Evolutionary conservation across 2,113 vertebrate genomes (phyloP).

Genomic region (Dendrocopos noguchii): DNA sequence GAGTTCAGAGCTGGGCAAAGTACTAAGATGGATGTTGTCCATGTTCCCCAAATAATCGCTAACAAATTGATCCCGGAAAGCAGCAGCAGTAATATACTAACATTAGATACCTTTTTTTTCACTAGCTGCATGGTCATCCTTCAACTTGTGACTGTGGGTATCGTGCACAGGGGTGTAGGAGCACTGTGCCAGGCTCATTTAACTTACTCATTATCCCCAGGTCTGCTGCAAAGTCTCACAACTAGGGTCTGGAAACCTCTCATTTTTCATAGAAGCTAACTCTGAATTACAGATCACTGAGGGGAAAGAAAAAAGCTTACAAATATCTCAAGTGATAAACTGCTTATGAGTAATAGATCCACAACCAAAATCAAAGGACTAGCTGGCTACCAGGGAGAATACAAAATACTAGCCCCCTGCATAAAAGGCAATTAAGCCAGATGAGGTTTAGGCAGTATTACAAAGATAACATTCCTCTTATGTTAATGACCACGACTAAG

Average conservation of each 20-base stretch:
- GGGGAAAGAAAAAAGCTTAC: background rate
- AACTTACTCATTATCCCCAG: background rate
- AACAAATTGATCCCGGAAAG: background rate
- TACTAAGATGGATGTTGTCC: background rate
- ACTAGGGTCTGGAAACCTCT: background rate
- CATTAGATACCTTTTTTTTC: background rate
- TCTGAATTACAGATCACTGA: background rate
- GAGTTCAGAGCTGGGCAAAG: background rate
- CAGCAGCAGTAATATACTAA: background rate
- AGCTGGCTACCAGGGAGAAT: slow-evolving; percentile 52
- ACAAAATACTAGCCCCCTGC: background rate
- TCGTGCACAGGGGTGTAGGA: background rate
- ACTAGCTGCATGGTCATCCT: background rate
- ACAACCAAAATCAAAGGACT: slow-evolving; percentile 37
- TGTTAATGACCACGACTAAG: background rate
- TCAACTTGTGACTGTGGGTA: background rate
- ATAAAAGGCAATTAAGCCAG: slow-evolving; percentile 58
- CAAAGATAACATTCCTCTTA: slow-evolving; percentile 5
- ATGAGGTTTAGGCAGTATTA: slow-evolving; percentile 28
- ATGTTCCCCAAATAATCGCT: background rate
- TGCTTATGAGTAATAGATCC: background rate
- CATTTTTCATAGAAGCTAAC: background rate
- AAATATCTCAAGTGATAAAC: background rate
- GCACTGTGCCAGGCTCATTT: background rate
- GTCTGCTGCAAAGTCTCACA: background rate